phyloP scores from a whole-genome alignment of 2,888 invertebrate genomes.

The Drosophila paranaensis region DNA sequence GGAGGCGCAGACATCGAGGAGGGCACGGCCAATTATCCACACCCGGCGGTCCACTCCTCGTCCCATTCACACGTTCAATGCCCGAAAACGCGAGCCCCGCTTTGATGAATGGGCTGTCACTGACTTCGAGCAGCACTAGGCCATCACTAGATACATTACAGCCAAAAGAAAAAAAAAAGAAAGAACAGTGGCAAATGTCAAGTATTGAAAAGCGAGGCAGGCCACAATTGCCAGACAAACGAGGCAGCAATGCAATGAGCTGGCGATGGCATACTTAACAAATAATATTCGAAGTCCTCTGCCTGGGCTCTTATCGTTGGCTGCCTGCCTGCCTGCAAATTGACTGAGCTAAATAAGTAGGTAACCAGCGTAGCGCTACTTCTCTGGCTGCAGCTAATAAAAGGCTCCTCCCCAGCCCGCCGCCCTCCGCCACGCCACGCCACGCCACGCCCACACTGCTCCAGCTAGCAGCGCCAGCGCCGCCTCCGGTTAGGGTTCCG shows the following conservation, averaged over 20 bases:
- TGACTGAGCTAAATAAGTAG: slow-evolving; percentile 32
- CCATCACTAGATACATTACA: neutral
- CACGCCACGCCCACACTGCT: neutral
- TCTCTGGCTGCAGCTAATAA: slow-evolving; percentile 26
- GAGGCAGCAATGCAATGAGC: neutral
- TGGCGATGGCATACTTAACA: slow-evolving; percentile 11
- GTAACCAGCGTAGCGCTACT: slow-evolving; percentile 25
- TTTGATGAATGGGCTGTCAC: slow-evolving; percentile 75
- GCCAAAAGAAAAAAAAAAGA: slow-evolving; percentile 2
- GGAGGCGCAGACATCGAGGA: slow-evolving; percentile 2
- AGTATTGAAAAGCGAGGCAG: slow-evolving; percentile 11
- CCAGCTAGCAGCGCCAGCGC: neutral
- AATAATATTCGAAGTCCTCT: neutral
- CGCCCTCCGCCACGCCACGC: too few species aligned
- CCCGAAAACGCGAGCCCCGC: slow-evolving; percentile 44
- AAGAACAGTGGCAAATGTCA: slow-evolving; percentile 4
- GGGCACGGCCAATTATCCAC: slow-evolving; percentile 67
- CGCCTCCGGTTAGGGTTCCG: neutral
- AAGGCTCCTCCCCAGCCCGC: neutral
- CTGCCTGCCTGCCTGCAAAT: slow-evolving; percentile 31
- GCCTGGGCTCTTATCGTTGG: slow-evolving; percentile 48
- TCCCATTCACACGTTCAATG: slow-evolving; percentile 57
- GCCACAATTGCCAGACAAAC: slow-evolving; percentile 11
- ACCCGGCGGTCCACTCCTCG: slow-evolving; percentile 1
- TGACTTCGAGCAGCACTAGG: neutral